Conservation (phyloP, 2,888 invertebrate genomes). For the Litoditis marina region DNA sequence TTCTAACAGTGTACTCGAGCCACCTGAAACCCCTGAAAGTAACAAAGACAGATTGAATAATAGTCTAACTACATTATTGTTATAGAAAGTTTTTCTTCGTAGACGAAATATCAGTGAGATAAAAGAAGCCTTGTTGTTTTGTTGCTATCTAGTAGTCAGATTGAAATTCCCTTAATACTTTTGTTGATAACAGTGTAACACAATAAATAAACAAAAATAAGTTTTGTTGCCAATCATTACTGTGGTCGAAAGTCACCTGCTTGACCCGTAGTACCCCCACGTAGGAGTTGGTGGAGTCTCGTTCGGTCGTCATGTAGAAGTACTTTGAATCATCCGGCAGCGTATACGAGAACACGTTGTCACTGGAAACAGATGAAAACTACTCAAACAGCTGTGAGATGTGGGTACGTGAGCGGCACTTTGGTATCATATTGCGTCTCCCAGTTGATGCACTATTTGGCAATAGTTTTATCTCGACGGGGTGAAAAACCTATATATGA, state of each 20-base stretch:
- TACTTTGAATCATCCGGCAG: constrained; percentile 44
- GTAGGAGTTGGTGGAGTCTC: constrained; percentile 43
- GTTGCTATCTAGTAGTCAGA: too few relatives aligned
- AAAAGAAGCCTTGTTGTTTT: too few relatives aligned
- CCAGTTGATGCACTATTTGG: neutral
- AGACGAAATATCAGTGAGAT: too few relatives aligned
- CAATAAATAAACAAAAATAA: too few relatives aligned
- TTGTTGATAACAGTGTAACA: too few relatives aligned
- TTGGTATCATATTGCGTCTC: neutral
- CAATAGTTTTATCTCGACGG: neutral
- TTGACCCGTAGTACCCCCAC: constrained; percentile 60
- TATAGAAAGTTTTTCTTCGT: too few relatives aligned
- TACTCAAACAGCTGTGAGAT: neutral
- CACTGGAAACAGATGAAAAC: constrained; percentile 26
- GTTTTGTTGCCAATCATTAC: neutral
- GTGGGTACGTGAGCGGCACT: neutral
- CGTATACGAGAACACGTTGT: constrained; percentile 61
- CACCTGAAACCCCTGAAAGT: constrained; percentile 8
- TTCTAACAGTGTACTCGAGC: constrained; percentile 17
- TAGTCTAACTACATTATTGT: too few relatives aligned
- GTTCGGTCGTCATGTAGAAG: constrained; percentile 60
- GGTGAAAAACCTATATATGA: too few relatives aligned
- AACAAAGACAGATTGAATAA: too few relatives aligned
- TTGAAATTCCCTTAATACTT: too few relatives aligned
- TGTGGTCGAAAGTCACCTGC: constrained; percentile 47